Evolutionary conservation across 92 coral and sea anemone genomes (phyloP), one percentile per base, ranked within the genome.

Genomic region (Bergia sp.): DNA sequence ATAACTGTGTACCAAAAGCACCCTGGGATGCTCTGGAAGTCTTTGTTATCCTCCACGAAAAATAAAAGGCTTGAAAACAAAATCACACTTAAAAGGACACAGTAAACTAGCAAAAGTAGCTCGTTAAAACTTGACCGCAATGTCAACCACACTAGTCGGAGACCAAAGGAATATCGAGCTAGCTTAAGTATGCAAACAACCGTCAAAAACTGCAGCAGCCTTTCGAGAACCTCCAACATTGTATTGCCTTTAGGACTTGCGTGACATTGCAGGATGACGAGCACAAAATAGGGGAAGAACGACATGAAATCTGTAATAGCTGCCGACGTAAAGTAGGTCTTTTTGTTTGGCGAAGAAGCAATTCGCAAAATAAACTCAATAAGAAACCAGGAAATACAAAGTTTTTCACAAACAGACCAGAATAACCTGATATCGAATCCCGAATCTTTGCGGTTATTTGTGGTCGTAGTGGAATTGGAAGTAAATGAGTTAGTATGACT

Each of bases 11-110:
- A 92, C 94, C 94, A 92, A 71, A 89, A 89, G 45, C 92, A 85
- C 2, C 40, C 92, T 37, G 94, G 94, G 82, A 92, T 92, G 45
- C 94, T 92, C n/a, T 74, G 73, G 89, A 92, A 92, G 37, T 67
- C 43, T 36, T 69, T 36, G 44, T 76, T 85, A 43, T 88, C 81
- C 29, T 92, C 94, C 7, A 71, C 75, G 90, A 74, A 92, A 67
- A 81, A 89, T 43, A 92, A 38, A 61, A 92, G 76, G 38, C 92
- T 86, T 29, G 94, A 89, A 82, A 92, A 92, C 20, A 89, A 75
- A 18, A 92, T 90, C 23, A 92, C 77, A 58, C 89, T 92, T 73
- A 92, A 76, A 3, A 53, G 21, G n/a, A 92, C 92, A n/a, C 94
- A 92, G 21, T 85, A 47, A 2, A 86, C 5, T 6, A 92, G 11